Conservation (phyloP, 2,113 vertebrate genomes). For the Triplophysa tibetana region DNA sequence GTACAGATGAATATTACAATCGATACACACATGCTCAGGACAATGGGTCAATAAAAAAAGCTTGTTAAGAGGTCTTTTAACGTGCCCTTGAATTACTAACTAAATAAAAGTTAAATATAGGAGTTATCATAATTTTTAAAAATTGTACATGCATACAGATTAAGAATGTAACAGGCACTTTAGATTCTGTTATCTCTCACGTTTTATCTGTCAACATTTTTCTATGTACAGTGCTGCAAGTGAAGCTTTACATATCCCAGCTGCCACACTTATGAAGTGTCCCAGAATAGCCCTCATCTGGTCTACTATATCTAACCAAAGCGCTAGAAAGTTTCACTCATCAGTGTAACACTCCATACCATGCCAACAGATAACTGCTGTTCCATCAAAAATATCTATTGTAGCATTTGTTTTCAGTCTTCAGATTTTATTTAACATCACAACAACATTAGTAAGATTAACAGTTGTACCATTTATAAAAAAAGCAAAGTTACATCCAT, state of each 20-base stretch:
- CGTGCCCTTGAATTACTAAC: not conserved
- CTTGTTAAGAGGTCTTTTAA: not conserved
- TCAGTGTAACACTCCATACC: slow-evolving; percentile 67
- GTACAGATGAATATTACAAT: not conserved
- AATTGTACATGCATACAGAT: not conserved
- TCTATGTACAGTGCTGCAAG: slow-evolving; percentile 60
- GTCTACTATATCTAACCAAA: slow-evolving; percentile 69
- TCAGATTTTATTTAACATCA: not conserved
- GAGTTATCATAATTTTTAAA: not conserved
- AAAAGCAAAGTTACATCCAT: not conserved
- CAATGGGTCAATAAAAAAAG: not conserved
- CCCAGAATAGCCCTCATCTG: slow-evolving; percentile 70
- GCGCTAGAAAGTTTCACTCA: slow-evolving; percentile 69
- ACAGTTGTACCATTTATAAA: not conserved
- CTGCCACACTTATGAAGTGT: slow-evolving; percentile 69
- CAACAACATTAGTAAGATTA: not conserved
- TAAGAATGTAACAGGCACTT: not conserved
- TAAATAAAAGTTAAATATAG: not conserved
- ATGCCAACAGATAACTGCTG: slow-evolving; percentile 64
- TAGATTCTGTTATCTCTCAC: slow-evolving; percentile 67
- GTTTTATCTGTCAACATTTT: slow-evolving; percentile 72
- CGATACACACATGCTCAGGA: not conserved
- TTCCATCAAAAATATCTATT: slow-evolving; percentile 61
- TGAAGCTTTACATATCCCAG: slow-evolving; percentile 75
- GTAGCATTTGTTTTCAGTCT: not conserved